These are phyloP conservation scores for Bucco capensis DNA, from an alignment of 2,113 vertebrate genomes.

Conservation along the genomic window DNA sequence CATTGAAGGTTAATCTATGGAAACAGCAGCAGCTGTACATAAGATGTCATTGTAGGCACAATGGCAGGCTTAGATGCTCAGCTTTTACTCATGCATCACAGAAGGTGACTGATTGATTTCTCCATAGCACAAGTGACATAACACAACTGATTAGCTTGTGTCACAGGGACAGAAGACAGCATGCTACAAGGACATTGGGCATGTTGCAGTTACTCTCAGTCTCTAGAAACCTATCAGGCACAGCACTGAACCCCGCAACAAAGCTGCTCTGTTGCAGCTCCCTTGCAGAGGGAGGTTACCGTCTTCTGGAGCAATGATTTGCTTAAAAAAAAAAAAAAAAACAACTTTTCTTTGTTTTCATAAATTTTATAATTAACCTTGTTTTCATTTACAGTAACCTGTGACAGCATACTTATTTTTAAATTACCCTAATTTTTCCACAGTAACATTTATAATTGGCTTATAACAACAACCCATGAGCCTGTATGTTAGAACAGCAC, in stretches of 20 bases:
- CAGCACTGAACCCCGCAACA: neutral
- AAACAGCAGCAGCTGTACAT: constrained; percentile 14
- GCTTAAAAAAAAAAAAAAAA: too few relatives aligned
- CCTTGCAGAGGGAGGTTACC: neutral
- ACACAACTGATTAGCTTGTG: neutral
- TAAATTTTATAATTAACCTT: neutral
- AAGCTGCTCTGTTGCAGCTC: neutral
- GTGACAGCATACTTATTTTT: neutral
- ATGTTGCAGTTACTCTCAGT: neutral
- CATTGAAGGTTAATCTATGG: neutral
- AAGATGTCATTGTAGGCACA: neutral
- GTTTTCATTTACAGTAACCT: neutral
- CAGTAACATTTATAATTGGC: neutral
- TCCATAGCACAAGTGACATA: neutral
- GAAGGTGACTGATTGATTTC: neutral
- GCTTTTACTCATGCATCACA: neutral
- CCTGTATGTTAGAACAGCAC: neutral
- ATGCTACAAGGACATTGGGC: neutral
- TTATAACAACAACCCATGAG: neutral
- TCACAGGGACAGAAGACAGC: neutral
- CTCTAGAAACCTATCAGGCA: neutral
- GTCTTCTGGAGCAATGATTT: neutral
- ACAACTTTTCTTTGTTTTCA: too few relatives aligned
- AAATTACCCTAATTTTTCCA: too few relatives aligned
- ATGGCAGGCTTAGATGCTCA: neutral